Conservation (phyloP, 2,113 vertebrate genomes). For the Pseudolaguvia tuberculata region DNA sequence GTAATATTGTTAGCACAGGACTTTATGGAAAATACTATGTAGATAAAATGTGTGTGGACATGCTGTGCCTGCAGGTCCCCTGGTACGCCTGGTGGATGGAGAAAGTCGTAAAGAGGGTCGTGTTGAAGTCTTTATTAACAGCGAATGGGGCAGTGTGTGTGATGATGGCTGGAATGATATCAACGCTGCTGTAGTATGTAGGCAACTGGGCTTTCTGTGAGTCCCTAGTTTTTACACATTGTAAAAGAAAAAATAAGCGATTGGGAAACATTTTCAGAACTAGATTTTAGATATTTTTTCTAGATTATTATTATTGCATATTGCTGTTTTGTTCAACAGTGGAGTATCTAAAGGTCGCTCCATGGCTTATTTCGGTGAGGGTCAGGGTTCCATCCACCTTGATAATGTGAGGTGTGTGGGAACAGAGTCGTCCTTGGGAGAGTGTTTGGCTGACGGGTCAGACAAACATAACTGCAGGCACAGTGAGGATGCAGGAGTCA, state of each 20-base stretch:
- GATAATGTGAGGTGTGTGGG: constrained; percentile 74
- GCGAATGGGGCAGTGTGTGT: constrained; percentile 70
- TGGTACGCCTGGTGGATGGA: constrained; percentile 65
- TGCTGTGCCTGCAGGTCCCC: constrained; percentile 52
- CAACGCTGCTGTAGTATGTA: constrained; percentile 67
- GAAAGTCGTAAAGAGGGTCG: constrained; percentile 68
- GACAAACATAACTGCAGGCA: constrained; percentile 73
- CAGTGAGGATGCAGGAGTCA: constrained; percentile 79
- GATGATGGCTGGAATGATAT: constrained; percentile 70
- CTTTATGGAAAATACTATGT: background rate
- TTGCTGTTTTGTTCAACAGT: constrained; percentile 54
- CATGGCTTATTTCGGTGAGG: constrained; percentile 80
- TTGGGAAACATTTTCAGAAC: background rate
- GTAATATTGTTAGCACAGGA: background rate
- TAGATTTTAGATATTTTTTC: background rate
- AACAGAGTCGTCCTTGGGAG: constrained; percentile 67
- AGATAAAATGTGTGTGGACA: background rate
- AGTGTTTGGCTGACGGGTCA: constrained; percentile 54
- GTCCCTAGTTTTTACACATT: constrained; percentile 12
- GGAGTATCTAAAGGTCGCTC: constrained; percentile 74
- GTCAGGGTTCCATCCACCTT: constrained; percentile 75
- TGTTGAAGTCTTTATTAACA: constrained; percentile 64
- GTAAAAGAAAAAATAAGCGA: background rate
- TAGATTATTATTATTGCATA: background rate
- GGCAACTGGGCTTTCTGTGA: constrained; percentile 68